Conservation (phyloP, 1,140 invertebrate genomes). For the Lasaia peninsularis region DNA sequence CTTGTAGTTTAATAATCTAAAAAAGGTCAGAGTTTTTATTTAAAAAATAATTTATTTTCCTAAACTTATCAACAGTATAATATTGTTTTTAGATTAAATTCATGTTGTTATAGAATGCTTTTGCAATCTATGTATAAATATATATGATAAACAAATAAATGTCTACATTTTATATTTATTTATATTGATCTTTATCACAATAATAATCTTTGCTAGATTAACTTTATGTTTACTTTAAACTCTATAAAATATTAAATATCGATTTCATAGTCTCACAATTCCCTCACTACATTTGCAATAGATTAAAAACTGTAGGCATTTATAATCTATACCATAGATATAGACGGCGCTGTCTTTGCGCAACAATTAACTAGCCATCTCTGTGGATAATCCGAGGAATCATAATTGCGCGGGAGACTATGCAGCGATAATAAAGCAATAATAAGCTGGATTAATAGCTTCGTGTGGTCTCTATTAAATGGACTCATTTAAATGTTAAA, state of each 20-base stretch:
- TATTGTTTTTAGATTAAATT: too few relatives aligned
- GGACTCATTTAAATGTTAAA: background rate
- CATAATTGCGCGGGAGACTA: conserved; percentile 6
- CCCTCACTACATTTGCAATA: background rate
- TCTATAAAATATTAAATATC: background rate
- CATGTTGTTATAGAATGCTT: too few relatives aligned
- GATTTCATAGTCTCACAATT: background rate
- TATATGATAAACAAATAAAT: too few relatives aligned
- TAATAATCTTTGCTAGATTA: too few relatives aligned
- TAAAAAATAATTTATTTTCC: too few relatives aligned
- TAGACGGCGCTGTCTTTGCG: background rate
- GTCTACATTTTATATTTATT: too few relatives aligned
- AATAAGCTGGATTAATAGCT: conserved; percentile 8
- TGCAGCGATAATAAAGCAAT: conserved; percentile 6
- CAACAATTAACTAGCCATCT: background rate
- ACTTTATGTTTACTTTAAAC: too few relatives aligned
- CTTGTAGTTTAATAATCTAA: too few relatives aligned
- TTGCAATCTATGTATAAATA: too few relatives aligned
- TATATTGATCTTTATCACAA: too few relatives aligned
- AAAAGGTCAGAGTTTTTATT: too few relatives aligned
- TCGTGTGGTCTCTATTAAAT: conserved; percentile 1
- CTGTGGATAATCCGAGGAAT: conserved; percentile 6
- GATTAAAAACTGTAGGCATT: conserved; percentile 6
- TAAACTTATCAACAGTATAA: too few relatives aligned
- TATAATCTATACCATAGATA: background rate